Evolutionary conservation across 2,888 invertebrate species (phyloP).

Genomic region (Rapana venosa): DNA sequence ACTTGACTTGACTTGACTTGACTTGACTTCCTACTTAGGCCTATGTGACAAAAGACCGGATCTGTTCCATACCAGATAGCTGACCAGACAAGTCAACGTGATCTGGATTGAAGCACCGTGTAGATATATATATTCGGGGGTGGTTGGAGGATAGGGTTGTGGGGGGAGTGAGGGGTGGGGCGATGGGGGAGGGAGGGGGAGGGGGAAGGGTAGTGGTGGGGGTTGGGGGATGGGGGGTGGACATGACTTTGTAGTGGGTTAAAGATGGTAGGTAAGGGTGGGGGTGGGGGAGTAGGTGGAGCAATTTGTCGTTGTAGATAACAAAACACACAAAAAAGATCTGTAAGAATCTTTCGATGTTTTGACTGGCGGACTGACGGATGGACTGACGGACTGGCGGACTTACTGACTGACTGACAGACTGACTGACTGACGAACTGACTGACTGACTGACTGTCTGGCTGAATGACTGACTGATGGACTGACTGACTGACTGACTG

Average conservation of each 20-base stretch:
- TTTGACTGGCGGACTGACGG: background rate
- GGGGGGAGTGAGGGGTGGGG: too few relatives aligned
- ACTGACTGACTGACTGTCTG: too few relatives aligned
- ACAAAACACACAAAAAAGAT: background rate
- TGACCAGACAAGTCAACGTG: background rate
- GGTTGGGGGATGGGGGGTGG: too few relatives aligned
- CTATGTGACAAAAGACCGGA: background rate
- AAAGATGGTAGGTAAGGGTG: background rate
- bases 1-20: too few relatives aligned
- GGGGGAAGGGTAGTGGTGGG: too few relatives aligned
- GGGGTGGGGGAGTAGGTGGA: background rate
- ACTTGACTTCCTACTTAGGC: background rate
- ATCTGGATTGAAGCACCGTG: background rate
- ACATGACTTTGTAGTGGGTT: background rate
- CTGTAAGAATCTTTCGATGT: background rate
- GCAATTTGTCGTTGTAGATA: background rate
- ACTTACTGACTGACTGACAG: too few relatives aligned
- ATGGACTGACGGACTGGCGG: too few relatives aligned
- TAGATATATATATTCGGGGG: background rate
- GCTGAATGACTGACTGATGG: too few relatives aligned
- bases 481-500: too few relatives aligned
- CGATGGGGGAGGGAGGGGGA: too few relatives aligned
- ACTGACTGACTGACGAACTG: too few relatives aligned
- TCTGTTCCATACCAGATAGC: background rate
- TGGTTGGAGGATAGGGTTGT: background rate